Evolutionary conservation across 37 sponge, comb jelly and placozoan species (phyloP).

Genomic region (Tethya wilhelma): DNA sequence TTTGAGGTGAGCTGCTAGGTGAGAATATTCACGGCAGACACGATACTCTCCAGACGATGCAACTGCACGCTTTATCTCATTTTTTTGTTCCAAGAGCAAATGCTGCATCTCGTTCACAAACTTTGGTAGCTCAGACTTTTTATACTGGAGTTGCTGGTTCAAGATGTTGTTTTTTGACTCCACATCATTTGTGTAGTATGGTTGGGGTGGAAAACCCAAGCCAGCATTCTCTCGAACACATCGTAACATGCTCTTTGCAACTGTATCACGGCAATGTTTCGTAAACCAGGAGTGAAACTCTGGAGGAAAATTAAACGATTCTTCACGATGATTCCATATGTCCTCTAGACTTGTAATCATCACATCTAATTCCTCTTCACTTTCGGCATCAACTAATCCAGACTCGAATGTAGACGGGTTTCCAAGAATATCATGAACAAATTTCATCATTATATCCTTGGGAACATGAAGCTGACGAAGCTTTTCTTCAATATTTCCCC

Average conservation of each 20-base stretch:
- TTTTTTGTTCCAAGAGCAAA: constrained; percentile 2
- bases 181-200: constrained; percentile 46
- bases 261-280: not conserved
- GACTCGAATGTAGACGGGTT: constrained; percentile 10
- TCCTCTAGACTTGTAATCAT: constrained; percentile 3
- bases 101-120: constrained; percentile 38
- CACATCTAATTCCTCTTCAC: constrained; percentile 2
- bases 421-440: constrained; percentile 50
- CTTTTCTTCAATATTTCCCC: constrained; percentile 39
- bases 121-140: constrained; percentile 14
- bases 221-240: constrained; percentile 7
- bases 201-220: constrained; percentile 27
- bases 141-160: constrained; percentile 15
- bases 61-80: constrained; percentile 27
- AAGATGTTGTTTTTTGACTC: constrained; percentile 36
- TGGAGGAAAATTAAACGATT: constrained; percentile 8
- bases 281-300: constrained; percentile 31
- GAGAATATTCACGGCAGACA: not conserved
- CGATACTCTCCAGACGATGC: constrained; percentile 31
- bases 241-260: not conserved
- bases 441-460: not conserved
- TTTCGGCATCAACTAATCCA: constrained; percentile 39
- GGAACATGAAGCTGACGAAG: constrained; percentile 24
- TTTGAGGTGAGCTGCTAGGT: not conserved
- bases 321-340: constrained; percentile 25